phyloP scores from a whole-genome alignment of 2,113 vertebrate species.

The Limnothrissa miodon region DNA sequence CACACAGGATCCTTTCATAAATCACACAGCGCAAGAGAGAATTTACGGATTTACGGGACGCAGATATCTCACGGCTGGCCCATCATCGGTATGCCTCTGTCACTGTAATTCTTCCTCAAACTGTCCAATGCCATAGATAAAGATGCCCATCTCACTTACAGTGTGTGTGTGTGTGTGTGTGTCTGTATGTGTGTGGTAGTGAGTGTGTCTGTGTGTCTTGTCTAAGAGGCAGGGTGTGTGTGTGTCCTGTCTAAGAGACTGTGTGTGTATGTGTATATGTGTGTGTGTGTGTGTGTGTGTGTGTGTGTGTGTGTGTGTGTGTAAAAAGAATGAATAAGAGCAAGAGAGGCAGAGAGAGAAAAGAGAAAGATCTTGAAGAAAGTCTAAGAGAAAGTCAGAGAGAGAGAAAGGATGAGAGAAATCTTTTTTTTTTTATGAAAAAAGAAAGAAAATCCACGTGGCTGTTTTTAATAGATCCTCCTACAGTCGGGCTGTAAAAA shows the following conservation, averaged over 20 bases:
- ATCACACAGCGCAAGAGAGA: constrained; percentile 69
- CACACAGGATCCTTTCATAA: constrained; percentile 53
- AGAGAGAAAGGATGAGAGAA: background rate
- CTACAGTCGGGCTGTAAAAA: constrained; percentile 9
- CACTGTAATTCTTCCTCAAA: constrained; percentile 71
- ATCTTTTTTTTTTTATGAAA: too few species aligned
- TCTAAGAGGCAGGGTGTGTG: background rate
- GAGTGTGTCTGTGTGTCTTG: background rate
- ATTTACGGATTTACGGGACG: constrained; percentile 79
- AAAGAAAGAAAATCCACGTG: background rate
- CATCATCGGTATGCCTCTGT: constrained; percentile 72
- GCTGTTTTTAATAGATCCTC: constrained; percentile 12
- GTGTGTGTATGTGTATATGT: background rate
- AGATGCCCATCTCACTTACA: constrained; percentile 52
- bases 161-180: constrained; percentile 30
- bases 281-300: background rate
- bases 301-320: background rate
- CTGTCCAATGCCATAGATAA: constrained; percentile 63
- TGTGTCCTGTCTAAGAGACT: too few species aligned
- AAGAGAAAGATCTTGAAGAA: background rate
- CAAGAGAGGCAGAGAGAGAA: constrained; percentile 16
- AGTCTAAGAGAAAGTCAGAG: background rate
- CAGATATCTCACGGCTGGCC: constrained; percentile 70
- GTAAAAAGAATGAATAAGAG: constrained; percentile 21
- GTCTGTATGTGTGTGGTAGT: background rate